phyloP scores from a whole-genome alignment of 92 coral and sea anemone species.

The Phenganax stokvisi region DNA sequence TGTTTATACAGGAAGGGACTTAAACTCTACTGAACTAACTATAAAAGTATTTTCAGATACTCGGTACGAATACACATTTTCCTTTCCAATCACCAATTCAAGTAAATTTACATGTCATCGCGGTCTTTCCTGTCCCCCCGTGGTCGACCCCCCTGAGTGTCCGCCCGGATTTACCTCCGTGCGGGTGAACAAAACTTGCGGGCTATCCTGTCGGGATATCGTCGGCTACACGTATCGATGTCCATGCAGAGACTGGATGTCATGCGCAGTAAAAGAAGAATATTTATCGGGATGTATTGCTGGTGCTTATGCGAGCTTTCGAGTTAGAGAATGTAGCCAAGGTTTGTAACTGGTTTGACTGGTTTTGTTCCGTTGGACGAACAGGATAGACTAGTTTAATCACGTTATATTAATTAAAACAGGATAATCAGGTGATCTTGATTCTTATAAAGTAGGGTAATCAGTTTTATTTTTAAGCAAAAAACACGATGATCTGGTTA shows the following conservation, averaged over 20 bases:
- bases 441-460: no score
- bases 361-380: neutral
- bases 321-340: slow-evolving; percentile 27
- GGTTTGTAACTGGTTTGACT: neutral
- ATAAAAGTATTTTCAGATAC: neutral
- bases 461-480: neutral
- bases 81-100: slow-evolving; percentile 2
- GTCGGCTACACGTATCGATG: slow-evolving; percentile 34
- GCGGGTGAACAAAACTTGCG: slow-evolving; percentile 4
- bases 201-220: slow-evolving; percentile 25
- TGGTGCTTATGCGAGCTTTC: slow-evolving; percentile 1
- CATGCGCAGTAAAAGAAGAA: slow-evolving; percentile 21
- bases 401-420: no score
- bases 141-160: slow-evolving; percentile 10
- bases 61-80: slow-evolving; percentile 17
- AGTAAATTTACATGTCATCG: neutral
- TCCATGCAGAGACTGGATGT: slow-evolving; percentile 26
- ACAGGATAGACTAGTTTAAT: neutral
- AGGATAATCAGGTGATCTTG: no score
- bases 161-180: slow-evolving; percentile 9
- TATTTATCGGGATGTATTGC: slow-evolving; percentile 2
- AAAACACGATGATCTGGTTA: neutral
- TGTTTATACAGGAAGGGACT: no score
- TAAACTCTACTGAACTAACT: no score
- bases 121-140: slow-evolving; percentile 3